These are phyloP conservation scores for Meda fulgida DNA, from an alignment of 2,797 vertebrate genomes.

Conservation along the genomic window DNA sequence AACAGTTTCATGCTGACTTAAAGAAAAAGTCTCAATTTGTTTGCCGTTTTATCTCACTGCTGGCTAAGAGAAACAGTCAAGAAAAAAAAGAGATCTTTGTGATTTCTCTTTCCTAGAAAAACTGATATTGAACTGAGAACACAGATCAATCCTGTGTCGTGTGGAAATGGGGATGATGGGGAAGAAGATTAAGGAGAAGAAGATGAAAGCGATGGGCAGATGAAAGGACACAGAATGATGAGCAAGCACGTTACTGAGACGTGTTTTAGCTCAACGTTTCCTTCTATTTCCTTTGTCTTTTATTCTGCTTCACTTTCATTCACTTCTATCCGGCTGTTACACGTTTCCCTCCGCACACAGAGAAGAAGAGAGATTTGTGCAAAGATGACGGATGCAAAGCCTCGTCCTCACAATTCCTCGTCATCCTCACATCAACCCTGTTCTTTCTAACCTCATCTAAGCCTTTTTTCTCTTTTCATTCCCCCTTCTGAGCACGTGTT, in stretches of 20 bases:
- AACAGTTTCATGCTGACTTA: background rate
- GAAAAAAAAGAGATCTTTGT: background rate
- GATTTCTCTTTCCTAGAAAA: background rate
- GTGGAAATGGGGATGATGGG: constrained; percentile 3
- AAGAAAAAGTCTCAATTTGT: background rate
- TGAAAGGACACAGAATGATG: constrained; percentile 25
- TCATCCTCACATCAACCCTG: constrained; percentile 26
- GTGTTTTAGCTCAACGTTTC: constrained; percentile 5
- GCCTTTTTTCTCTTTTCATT: background rate
- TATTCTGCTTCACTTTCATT: background rate
- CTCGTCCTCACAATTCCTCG: constrained; percentile 16
- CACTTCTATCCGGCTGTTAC: background rate
- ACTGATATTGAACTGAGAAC: background rate
- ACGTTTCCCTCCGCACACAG: background rate
- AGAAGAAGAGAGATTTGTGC: constrained; percentile 27
- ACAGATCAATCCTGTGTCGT: background rate
- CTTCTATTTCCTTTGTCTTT: background rate
- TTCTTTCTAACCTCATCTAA: constrained; percentile 19
- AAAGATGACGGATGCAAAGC: constrained; percentile 25
- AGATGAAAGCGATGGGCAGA: constrained; percentile 29
- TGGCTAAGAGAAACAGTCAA: background rate
- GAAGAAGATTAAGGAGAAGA: constrained; percentile 2
- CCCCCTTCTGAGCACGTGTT: background rate
- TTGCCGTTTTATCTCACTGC: background rate
- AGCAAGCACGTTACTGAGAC: background rate